These are phyloP conservation scores for Hydrophis major DNA, from an alignment of 2,797 vertebrate species.

Conservation along the genomic window DNA sequence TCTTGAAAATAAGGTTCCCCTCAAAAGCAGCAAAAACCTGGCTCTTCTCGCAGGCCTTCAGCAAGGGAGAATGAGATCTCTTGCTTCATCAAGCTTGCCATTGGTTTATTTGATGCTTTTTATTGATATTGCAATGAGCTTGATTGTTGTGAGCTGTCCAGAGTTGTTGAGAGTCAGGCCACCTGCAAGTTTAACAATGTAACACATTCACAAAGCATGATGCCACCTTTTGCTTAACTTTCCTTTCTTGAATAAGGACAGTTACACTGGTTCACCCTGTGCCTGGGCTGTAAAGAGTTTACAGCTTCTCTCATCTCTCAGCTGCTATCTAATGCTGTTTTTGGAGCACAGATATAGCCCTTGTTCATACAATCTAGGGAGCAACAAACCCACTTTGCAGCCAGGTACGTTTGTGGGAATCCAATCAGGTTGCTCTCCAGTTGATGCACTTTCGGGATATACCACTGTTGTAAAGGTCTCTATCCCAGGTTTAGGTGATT, in stretches of 20 bases:
- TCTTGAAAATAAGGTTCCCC: neutral
- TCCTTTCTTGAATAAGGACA: neutral
- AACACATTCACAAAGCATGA: neutral
- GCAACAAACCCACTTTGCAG: neutral
- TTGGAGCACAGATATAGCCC: no score
- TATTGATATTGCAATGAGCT: neutral
- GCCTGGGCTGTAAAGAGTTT: neutral
- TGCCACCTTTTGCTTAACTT: neutral
- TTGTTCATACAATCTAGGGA: neutral
- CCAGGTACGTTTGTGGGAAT: neutral
- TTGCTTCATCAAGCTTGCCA: neutral
- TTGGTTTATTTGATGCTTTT: neutral
- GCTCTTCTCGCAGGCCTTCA: neutral
- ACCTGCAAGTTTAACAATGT: neutral
- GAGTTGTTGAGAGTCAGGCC: neutral
- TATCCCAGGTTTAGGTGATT: neutral
- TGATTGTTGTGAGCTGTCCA: neutral
- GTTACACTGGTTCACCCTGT: neutral
- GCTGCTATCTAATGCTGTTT: neutral
- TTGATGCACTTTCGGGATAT: neutral
- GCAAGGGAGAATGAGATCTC: neutral
- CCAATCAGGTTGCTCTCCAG: neutral
- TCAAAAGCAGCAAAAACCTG: neutral
- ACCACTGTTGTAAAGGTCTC: neutral
- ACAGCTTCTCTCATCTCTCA: neutral